Conservation (phyloP, 2,888 invertebrate species). For the Coenonympha glycerion region DNA sequence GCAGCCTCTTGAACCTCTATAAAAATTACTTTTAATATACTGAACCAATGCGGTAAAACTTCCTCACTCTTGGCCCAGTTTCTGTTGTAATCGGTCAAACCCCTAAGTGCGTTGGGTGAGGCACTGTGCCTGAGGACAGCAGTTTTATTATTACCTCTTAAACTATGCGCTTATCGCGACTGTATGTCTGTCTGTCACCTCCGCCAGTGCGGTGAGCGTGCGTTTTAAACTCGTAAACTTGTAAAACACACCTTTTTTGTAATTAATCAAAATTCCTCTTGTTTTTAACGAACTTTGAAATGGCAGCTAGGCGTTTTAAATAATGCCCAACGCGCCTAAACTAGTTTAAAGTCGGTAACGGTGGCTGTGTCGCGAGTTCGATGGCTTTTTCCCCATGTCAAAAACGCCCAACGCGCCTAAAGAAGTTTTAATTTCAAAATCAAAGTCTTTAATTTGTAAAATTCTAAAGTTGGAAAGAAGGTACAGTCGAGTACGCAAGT, state of each 20-base stretch:
- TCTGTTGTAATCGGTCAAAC: conserved; percentile 32
- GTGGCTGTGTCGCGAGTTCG: no score
- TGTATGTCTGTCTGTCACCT: conserved; percentile 33
- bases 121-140: no score
- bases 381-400: no score
- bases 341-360: no score
- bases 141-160: conserved; percentile 23
- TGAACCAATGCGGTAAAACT: conserved; percentile 9
- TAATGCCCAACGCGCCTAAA: no score
- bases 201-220: conserved; percentile 10
- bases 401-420: no score
- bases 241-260: conserved; percentile 12
- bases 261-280: conserved; percentile 8
- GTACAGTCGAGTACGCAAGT: no score
- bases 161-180: conserved; percentile 33
- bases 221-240: conserved; percentile 10
- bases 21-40: conserved; percentile 2
- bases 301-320: no score
- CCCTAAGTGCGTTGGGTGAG: conserved; percentile 28
- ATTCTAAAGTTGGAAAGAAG: no score
- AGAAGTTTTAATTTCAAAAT: no score
- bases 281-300: background rate
- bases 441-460: no score
- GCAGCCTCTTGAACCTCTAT: no score
- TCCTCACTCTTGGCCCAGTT: conserved; percentile 2